phyloP scores from a whole-genome alignment of 1,140 invertebrate species.

The Scaptomyza graminum region DNA sequence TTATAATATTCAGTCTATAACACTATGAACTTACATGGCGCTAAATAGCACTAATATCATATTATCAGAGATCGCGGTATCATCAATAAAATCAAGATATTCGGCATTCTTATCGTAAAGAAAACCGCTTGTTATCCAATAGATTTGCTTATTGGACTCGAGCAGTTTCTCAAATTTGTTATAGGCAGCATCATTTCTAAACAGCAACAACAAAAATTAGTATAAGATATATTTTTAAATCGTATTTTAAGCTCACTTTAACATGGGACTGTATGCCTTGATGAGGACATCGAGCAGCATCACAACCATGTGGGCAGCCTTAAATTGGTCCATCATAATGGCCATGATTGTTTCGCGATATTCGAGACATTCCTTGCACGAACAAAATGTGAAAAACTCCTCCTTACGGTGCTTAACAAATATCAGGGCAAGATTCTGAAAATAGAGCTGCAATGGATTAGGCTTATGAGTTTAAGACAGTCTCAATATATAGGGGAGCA shows the following conservation, averaged over 20 bases:
- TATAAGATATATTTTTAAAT: background rate
- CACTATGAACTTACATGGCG: conserved; percentile 67
- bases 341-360: conserved; percentile 82
- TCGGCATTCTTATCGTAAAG: conserved; percentile 82
- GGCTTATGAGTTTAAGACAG: conserved; percentile 41
- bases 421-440: conserved; percentile 81
- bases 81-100: conserved; percentile 83
- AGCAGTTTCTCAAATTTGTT: conserved; percentile 82
- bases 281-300: conserved; percentile 79
- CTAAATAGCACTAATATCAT: conserved; percentile 83
- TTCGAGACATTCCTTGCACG: conserved; percentile 82
- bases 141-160: conserved; percentile 80
- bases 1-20: background rate
- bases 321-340: conserved; percentile 82
- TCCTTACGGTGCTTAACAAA: conserved; percentile 76
- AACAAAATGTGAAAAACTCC: conserved; percentile 82
- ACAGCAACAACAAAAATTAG: background rate
- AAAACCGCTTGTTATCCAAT: conserved; percentile 80
- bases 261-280: conserved; percentile 79
- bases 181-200: conserved; percentile 79
- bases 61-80: conserved; percentile 80
- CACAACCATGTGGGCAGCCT: conserved; percentile 81
- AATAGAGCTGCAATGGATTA: conserved; percentile 76
- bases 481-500: conserved; percentile 21
- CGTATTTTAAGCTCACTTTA: conserved; percentile 61